A percentile compares a stretch with the other conserved stretches of the same genome.
These are phyloP conservation scores for Pavo muticus DNA, from an alignment of 2,113 vertebrate species.

Conservation along the genomic window DNA sequence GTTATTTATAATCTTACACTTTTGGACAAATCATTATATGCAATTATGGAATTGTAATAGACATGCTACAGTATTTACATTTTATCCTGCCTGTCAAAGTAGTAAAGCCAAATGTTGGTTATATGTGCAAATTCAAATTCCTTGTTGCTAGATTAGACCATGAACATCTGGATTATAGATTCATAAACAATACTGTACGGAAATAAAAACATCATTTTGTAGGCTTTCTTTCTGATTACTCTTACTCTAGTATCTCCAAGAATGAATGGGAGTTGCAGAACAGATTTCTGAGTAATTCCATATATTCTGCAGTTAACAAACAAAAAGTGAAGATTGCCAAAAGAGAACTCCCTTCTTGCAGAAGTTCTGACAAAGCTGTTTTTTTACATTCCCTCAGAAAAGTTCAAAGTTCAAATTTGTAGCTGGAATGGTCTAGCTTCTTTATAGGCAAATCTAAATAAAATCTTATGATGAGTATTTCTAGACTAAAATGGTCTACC, in stretches of 20 bases:
- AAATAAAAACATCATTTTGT: background rate
- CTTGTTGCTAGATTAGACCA: background rate
- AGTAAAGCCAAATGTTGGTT: background rate
- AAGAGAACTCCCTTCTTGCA: background rate
- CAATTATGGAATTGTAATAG: background rate
- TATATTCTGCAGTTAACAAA: background rate
- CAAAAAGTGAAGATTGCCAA: background rate
- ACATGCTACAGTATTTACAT: background rate
- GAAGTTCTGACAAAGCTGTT: background rate
- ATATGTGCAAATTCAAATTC: background rate
- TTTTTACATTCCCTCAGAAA: background rate
- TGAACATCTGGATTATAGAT: background rate
- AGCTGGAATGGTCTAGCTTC: background rate
- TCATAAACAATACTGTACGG: background rate
- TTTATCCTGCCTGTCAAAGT: background rate
- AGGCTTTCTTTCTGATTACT: background rate
- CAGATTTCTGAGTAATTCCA: background rate
- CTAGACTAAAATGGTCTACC: conserved; percentile 24
- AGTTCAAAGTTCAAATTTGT: background rate
- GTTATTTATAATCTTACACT: background rate
- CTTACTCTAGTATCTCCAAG: background rate
- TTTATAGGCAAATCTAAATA: background rate
- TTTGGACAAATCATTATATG: background rate
- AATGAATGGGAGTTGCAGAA: background rate
- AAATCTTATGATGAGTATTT: background rate